Conservation (phyloP, 2,888 invertebrate species). For the Troides aeacus region DNA sequence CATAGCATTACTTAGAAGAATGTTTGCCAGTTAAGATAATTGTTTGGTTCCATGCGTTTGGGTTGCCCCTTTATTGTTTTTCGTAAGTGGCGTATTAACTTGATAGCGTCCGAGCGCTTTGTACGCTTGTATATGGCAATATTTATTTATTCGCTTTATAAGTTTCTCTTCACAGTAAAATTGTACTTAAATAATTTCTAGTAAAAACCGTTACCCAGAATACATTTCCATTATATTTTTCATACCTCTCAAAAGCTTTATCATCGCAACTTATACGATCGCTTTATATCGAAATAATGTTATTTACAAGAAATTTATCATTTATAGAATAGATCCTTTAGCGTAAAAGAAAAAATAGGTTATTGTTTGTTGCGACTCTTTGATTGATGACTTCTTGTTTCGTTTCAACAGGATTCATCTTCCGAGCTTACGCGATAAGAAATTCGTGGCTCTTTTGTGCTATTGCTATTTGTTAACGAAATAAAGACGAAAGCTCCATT, state of each 20-base stretch:
- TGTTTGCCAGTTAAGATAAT: slow-evolving; percentile 53
- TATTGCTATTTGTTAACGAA: slow-evolving; percentile 45
- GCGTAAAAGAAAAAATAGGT: slow-evolving; percentile 23
- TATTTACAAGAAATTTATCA: slow-evolving; percentile 17
- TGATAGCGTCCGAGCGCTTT: slow-evolving; percentile 25
- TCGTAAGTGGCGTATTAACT: slow-evolving; percentile 28
- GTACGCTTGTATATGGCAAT: neutral
- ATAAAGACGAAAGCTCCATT: slow-evolving; percentile 44
- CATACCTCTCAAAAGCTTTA: neutral
- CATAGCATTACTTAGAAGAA: slow-evolving; percentile 61
- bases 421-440: slow-evolving; percentile 36
- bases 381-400: slow-evolving; percentile 56
- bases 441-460: slow-evolving; percentile 45
- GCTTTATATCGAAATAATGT: slow-evolving; percentile 1
- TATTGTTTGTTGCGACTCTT: slow-evolving; percentile 34
- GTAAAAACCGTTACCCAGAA: too few species aligned
- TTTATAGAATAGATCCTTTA: slow-evolving; percentile 13
- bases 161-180: neutral
- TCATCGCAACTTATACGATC: neutral
- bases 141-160: neutral
- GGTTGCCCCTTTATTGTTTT: slow-evolving; percentile 30
- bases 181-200: neutral
- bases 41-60: slow-evolving; percentile 51
- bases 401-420: slow-evolving; percentile 44
- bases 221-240: neutral